Percentiles rank a stretch among this genome's conserved stretches.
These are phyloP conservation scores for Phalera bucephala DNA, from an alignment of 2,888 invertebrate genomes.

Conservation along the genomic window DNA sequence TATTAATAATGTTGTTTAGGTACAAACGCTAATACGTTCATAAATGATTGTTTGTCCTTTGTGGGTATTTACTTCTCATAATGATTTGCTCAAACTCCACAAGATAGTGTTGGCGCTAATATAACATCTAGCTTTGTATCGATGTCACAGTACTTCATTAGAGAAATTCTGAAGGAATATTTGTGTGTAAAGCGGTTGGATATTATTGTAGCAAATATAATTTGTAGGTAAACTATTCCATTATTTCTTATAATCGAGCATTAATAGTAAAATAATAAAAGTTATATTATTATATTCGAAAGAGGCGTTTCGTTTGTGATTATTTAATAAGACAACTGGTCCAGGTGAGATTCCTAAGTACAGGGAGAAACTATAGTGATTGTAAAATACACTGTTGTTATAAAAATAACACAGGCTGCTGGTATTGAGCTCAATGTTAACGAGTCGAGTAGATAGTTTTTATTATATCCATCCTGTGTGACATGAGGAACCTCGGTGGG, in stretches of 20 bases:
- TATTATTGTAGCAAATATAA: slow-evolving; percentile 21
- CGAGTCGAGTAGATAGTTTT: slow-evolving; percentile 37
- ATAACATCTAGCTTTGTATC: slow-evolving; percentile 25
- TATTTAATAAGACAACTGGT: slow-evolving; percentile 37
- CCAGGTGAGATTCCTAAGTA: slow-evolving; percentile 54
- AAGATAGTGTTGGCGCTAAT: slow-evolving; percentile 16
- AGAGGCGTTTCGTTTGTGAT: slow-evolving; percentile 34
- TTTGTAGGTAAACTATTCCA: slow-evolving; percentile 17
- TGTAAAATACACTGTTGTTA: slow-evolving; percentile 37
- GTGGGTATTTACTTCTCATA: slow-evolving; percentile 5
- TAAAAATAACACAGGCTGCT: slow-evolving; percentile 27
- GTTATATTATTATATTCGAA: slow-evolving; percentile 8
- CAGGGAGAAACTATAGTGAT: slow-evolving; percentile 54
- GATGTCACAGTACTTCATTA: not conserved
- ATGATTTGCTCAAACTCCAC: slow-evolving; percentile 28
- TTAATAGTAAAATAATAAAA: slow-evolving; percentile 5
- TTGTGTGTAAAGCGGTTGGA: no score
- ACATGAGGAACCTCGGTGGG: slow-evolving; percentile 56
- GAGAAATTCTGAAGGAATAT: not conserved
- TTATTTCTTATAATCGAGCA: slow-evolving; percentile 8
- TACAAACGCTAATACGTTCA: slow-evolving; percentile 2
- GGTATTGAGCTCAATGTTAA: slow-evolving; percentile 43
- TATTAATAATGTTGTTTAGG: not conserved
- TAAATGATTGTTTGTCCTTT: slow-evolving; percentile 6
- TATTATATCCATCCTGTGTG: slow-evolving; percentile 37